Base-by-base conservation (phyloP, 2,113 vertebrate genomes). In the Myxocyprinus asiaticus region DNA sequence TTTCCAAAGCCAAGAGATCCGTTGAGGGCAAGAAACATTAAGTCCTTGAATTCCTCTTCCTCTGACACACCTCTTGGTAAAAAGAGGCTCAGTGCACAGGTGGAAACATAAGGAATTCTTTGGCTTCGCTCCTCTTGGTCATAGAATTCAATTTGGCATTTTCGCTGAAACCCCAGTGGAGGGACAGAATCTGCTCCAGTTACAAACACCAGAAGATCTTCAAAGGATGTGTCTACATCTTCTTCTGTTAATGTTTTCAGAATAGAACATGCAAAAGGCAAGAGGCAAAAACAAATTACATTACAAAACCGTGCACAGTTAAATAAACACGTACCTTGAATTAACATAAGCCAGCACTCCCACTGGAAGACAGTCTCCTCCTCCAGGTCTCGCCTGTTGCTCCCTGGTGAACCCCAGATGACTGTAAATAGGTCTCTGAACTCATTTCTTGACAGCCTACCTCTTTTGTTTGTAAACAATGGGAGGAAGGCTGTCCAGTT, bases 331-430 rank as follows among this genome's bases (percentile, higher is more conserved):
- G 15, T 5, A 44, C 44, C 62, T 43, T 64, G 17, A 42, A 64
- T 64, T 64, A 9, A 33, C 62, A 64, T 64, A 5, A 65, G 63
- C 63, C 63, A 65, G 63, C 42, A 65, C 42, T 65, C 63, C 63
- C 63, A 65, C 42, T 44, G 63, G 63, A 65, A 65, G 63, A 65
- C 42, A 14, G 63, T 65, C 4, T 44, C 63, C 63, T 65, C 42
- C 11, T 65, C 63, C 42, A 44, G 63, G 42, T 65, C 63, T 44
- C 63, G 33, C 12, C 42, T 65, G 63, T 44, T 44, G 42, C 42
- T 65, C 42, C 12, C 63, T 43, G 63, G 42, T 44, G 33, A 6
- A n/a, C 63, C 43, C 63, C 42, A 65, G 11, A 65, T 10, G 44
- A 65, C 9, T 2, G 7, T 5, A 12, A 65, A 65, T 12, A 65